phyloP scores from a whole-genome alignment of 2,888 invertebrate genomes.

The Ellobium chinense region DNA sequence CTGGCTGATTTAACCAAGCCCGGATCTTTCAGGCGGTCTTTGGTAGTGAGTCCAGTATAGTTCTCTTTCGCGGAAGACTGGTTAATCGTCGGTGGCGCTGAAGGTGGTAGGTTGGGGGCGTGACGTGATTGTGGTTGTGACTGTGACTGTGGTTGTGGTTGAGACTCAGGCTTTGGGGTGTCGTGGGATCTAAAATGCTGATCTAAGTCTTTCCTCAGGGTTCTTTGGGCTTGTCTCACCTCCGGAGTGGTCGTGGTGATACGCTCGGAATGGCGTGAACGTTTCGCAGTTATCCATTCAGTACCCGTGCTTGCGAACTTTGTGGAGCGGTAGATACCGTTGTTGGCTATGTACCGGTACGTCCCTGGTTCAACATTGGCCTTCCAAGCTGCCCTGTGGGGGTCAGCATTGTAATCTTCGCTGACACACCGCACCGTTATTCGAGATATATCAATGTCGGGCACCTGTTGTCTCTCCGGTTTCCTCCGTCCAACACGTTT shows the following conservation, averaged over 20 bases:
- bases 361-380: constrained; percentile 72
- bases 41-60: background rate
- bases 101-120: background rate
- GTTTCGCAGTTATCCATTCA: constrained; percentile 61
- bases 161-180: constrained; percentile 40
- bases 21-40: constrained; percentile 9
- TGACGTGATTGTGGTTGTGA: background rate
- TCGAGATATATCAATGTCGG: background rate
- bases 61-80: background rate
- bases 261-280: constrained; percentile 56
- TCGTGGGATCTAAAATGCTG: constrained; percentile 54
- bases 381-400: constrained; percentile 62
- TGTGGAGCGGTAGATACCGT: constrained; percentile 67
- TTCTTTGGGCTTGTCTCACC: constrained; percentile 61
- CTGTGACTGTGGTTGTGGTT: constrained; percentile 19
- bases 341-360: constrained; percentile 69
- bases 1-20: constrained; percentile 60
- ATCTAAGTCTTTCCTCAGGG: constrained; percentile 62
- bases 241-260: constrained; percentile 56
- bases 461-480: background rate
- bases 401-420: constrained; percentile 58
- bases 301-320: constrained; percentile 63
- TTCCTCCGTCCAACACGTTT: background rate
- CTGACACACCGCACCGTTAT: constrained; percentile 56
- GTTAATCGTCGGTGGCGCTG: background rate